phyloP scores from a whole-genome alignment of 2,113 vertebrate species.

The Phrynosoma blainvillii region DNA sequence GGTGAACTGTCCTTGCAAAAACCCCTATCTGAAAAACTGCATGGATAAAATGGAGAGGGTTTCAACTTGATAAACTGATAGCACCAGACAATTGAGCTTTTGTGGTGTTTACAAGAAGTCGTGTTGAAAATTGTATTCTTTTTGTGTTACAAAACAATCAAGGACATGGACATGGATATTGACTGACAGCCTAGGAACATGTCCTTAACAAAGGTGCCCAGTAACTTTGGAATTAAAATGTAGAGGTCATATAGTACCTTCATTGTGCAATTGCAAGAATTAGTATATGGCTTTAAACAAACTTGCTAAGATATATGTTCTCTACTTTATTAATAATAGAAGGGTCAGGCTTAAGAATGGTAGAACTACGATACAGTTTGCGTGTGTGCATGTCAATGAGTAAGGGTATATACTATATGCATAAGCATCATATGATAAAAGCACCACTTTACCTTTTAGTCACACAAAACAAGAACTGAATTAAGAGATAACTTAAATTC shows the following conservation, averaged over 20 bases:
- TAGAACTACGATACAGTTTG: background rate
- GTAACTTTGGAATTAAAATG: background rate
- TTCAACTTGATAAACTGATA: slow-evolving; percentile 47
- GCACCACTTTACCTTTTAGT: background rate
- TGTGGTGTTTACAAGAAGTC: slow-evolving; percentile 11
- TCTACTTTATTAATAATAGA: background rate
- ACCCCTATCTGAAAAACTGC: background rate
- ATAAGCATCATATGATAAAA: background rate
- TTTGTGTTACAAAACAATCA: slow-evolving; percentile 30
- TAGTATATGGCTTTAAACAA: slow-evolving; percentile 7
- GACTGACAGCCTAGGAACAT: slow-evolving; percentile 42
- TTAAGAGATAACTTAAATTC: background rate
- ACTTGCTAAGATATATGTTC: too few relatives aligned
- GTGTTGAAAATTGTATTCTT: slow-evolving; percentile 27
- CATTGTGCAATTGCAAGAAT: background rate
- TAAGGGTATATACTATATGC: background rate
- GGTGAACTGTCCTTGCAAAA: background rate
- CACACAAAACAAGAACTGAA: background rate
- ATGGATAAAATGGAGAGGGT: slow-evolving; percentile 43
- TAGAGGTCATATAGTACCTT: background rate
- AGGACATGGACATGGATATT: slow-evolving; percentile 21
- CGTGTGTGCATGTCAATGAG: background rate
- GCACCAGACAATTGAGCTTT: slow-evolving; percentile 22
- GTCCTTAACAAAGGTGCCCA: slow-evolving; percentile 17
- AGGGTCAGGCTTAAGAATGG: background rate